Evolutionary conservation across 1,140 invertebrate species (phyloP).

Genomic region (Protaetia brevitarsis): DNA sequence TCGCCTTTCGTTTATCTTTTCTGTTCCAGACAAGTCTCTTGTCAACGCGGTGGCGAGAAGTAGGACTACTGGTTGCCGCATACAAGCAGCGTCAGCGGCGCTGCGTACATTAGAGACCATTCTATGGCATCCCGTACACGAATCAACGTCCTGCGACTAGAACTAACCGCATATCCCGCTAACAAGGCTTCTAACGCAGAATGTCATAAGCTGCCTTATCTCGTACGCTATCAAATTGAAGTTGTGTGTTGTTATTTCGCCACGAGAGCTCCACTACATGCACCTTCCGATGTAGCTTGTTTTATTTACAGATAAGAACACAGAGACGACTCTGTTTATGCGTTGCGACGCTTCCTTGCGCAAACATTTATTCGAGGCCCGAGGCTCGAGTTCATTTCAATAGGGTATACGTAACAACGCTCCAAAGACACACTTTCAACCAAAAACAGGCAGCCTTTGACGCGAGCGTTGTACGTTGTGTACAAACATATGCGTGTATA

Average conservation of each 20-base stretch:
- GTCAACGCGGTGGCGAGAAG: too few species aligned
- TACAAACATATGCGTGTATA: too few species aligned
- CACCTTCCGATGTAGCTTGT: background rate
- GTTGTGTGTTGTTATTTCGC: background rate
- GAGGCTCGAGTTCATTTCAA: background rate
- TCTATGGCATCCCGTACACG: background rate
- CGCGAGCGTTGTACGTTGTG: too few species aligned
- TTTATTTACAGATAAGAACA: background rate
- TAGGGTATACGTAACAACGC: too few species aligned
- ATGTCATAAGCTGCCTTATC: slow-evolving; percentile 1
- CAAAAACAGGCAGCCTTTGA: too few species aligned
- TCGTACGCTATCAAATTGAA: slow-evolving; percentile 3
- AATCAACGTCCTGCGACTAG: slow-evolving; percentile 7
- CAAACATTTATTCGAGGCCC: background rate
- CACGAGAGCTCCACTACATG: background rate
- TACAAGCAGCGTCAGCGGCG: too few species aligned
- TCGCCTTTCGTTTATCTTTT: slow-evolving; percentile 3
- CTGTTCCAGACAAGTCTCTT: slow-evolving; percentile 3
- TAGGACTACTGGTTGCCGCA: too few species aligned
- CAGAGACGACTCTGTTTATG: background rate
- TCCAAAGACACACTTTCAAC: too few species aligned
- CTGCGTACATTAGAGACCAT: too few species aligned
- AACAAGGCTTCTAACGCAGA: slow-evolving; percentile 1
- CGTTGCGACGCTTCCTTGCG: background rate
- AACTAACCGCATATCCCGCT: slow-evolving; percentile 13